Base-by-base conservation (phyloP, 2,113 vertebrate genomes). In the Pontoporia blainvillei region DNA sequence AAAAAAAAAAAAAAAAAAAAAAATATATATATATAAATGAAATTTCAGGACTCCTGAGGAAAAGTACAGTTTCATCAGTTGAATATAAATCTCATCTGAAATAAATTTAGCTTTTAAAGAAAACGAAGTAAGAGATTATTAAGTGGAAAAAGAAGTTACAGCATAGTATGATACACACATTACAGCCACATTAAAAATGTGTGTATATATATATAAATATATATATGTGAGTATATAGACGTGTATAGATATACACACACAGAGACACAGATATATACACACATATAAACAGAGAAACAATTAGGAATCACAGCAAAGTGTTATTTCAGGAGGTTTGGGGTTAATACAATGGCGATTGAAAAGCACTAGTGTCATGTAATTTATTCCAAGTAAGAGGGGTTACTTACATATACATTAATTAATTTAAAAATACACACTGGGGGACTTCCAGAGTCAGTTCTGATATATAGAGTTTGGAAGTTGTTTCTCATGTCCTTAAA, bases 51-150 rank as follows among this genome's bases (percentile, higher is more conserved):
- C 71, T 87, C 41, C 59, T 86, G 44, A 86, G 17, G 15, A 52
- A 81, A 90, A 67, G 76, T 13, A 27, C 1, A 46, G 13, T 62
- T 67, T 86, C 54, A 6, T 62, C 11, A 44, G 25, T 46, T 76
- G 57, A 78, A 59, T 79, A 64, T 61, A 93, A 78, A 75, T 11
- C 17, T 78, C 27, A 81, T 36, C 79, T 79, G 61, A 93, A 89
- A 89, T 71, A 78, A 94, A 84, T 72, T 39, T 64, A 62, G 29
- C 36, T 89, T 89, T 92, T 66, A 75, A 93, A 93, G 71, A 79
- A 92, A 88, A 92, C 9, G 41, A 67, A 46, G 34, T 61, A 90
- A 75, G 6, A 76, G 49, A 83, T 18, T 66, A 89, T 67, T 69
- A 61, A 67, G 59, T 61, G 15, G 52, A 59, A 92, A 89, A 67